Percentiles rank a stretch among this genome's conserved stretches.
Evolutionary conservation across 2,797 vertebrate species (phyloP).

Genomic region (Pachyuromys duprasi): DNA sequence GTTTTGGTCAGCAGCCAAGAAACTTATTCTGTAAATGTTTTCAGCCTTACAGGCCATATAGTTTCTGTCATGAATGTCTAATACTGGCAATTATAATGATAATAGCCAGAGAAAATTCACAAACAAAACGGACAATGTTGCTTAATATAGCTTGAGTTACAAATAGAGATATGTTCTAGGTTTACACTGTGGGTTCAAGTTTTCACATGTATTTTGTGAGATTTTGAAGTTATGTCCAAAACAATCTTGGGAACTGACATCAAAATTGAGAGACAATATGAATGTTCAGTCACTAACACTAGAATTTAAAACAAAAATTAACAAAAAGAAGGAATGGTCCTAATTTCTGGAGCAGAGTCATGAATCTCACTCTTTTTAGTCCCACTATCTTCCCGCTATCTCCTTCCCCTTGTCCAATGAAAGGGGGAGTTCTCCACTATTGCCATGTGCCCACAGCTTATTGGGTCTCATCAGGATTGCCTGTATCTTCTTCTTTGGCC

Average conservation of each 20-base stretch:
- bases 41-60: not conserved
- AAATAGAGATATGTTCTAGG: not conserved
- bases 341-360: not conserved
- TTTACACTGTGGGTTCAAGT: not conserved
- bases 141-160: not conserved
- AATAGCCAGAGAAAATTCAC: not conserved
- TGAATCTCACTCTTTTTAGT: not conserved
- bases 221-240: not conserved
- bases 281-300: not conserved
- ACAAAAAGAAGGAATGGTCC: not conserved
- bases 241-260: not conserved
- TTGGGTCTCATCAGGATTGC: too few relatives aligned
- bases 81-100: not conserved
- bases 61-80: not conserved
- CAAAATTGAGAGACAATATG: not conserved
- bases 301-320: not conserved
- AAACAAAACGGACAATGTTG: not conserved
- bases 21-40: not conserved
- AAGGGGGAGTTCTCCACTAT: too few relatives aligned
- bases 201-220: not conserved
- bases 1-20: not conserved
- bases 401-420: not conserved
- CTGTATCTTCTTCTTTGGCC: too few relatives aligned
- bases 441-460: too few relatives aligned
- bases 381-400: too few relatives aligned